A percentile compares a stretch with the other conserved stretches of the same genome.
phyloP scores from a whole-genome alignment of 2,888 invertebrate genomes.

The Poecilus cupreus region DNA sequence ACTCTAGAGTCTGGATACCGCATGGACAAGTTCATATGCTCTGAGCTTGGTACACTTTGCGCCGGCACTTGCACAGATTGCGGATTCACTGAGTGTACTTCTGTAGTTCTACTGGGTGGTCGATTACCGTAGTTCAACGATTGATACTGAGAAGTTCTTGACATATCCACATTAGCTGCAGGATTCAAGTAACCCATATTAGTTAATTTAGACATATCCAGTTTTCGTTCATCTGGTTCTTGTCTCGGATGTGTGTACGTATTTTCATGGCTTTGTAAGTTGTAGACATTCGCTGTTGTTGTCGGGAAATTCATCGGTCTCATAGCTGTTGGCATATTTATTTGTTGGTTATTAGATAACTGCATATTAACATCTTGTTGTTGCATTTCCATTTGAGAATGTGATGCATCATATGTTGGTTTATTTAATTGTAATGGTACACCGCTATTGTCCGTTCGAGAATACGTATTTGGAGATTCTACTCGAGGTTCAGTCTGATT shows the following conservation, averaged over 20 bases:
- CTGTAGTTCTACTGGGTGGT: conserved; percentile 43
- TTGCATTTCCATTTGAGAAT: conserved; percentile 27
- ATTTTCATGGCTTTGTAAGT: conserved; percentile 43
- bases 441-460: conserved; percentile 37
- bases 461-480: conserved; percentile 34
- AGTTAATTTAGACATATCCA: conserved; percentile 70
- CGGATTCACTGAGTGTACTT: background rate
- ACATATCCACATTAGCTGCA: conserved; percentile 14
- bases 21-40: conserved; percentile 54
- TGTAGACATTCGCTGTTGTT: conserved; percentile 41
- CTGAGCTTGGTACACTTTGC: conserved; percentile 4
- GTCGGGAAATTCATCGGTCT: conserved; percentile 50
- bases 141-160: conserved; percentile 41
- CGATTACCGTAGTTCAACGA: conserved; percentile 45
- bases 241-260: conserved; percentile 34
- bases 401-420: conserved; percentile 21
- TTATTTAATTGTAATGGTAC: conserved; percentile 35
- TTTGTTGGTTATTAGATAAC: conserved; percentile 27
- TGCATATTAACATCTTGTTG: conserved; percentile 37
- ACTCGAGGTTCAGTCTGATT: conserved; percentile 8
- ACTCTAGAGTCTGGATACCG: conserved; percentile 47
- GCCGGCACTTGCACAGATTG: conserved; percentile 16
- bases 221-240: conserved; percentile 64
- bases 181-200: conserved; percentile 69
- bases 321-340: conserved; percentile 38